Percentiles rank a stretch among this genome's conserved stretches.
Evolutionary conservation across 2,888 invertebrate species (phyloP).

Genomic region (Pristionchus mayeri): DNA sequence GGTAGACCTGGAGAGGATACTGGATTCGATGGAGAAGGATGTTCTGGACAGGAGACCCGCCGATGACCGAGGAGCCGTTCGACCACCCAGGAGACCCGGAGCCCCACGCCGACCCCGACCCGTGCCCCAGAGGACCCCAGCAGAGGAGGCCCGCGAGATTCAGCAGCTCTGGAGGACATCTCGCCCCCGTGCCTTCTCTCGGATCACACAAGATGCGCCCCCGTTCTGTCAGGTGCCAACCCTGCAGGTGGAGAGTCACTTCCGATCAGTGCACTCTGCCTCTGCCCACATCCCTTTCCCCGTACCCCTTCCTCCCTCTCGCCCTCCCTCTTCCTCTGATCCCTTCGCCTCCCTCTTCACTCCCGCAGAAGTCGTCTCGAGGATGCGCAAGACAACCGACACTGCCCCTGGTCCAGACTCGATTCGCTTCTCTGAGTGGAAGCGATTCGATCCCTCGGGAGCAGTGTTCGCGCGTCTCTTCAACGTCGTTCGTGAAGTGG

Average conservation of each 20-base stretch:
- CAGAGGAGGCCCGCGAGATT: neutral
- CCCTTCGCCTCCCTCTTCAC: constrained; percentile 16
- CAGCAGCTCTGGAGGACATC: neutral
- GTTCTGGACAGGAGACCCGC: neutral
- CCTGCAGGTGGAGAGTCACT: neutral
- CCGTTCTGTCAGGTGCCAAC: neutral
- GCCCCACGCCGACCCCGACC: neutral
- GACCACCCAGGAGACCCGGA: neutral
- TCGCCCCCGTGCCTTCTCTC: neutral
- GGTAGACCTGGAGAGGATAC: no score
- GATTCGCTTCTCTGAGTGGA: constrained; percentile 59
- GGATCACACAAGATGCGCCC: neutral
- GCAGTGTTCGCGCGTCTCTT: constrained; percentile 38
- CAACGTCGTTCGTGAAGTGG: neutral
- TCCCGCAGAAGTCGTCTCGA: constrained; percentile 8
- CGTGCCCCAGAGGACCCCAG: no score
- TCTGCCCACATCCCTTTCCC: neutral
- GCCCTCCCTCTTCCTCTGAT: neutral
- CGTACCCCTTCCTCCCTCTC: neutral
- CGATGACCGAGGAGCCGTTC: neutral
- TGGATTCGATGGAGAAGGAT: neutral
- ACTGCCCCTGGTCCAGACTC: constrained; percentile 67
- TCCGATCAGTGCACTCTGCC: neutral
- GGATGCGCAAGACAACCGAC: constrained; percentile 49
- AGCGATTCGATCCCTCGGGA: constrained; percentile 56